Evolutionary conservation across 2,113 vertebrate species (phyloP).

Genomic region (Cephalopterus ornatus): DNA sequence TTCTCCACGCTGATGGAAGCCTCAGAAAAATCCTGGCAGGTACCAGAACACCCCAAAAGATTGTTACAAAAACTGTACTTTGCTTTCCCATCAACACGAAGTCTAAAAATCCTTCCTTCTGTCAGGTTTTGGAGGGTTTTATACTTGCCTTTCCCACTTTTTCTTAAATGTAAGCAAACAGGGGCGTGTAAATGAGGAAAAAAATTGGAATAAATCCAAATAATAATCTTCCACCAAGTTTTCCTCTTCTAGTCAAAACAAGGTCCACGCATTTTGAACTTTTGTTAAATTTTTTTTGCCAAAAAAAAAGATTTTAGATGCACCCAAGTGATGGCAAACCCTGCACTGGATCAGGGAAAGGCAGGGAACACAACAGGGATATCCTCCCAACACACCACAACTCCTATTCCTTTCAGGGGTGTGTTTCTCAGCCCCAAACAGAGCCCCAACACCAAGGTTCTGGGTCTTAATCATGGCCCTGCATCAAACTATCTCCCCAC

Average conservation of each 20-base stretch:
- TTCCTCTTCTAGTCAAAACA: neutral
- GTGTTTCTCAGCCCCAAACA: neutral
- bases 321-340: too few relatives aligned
- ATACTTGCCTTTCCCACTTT: neutral
- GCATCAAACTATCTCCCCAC: neutral
- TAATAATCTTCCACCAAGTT: neutral
- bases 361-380: neutral
- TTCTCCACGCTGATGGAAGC: conserved; percentile 68
- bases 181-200: neutral
- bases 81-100: neutral
- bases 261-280: neutral
- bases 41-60: neutral
- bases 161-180: neutral
- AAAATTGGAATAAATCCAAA: neutral
- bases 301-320: neutral
- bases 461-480: neutral
- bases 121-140: neutral
- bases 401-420: neutral
- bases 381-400: too few relatives aligned
- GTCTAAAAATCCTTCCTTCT: neutral
- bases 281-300: neutral
- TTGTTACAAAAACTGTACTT: neutral
- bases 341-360: too few relatives aligned
- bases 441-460: neutral
- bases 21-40: conserved; percentile 80